Percentiles rank a stretch among this genome's conserved stretches.
Evolutionary conservation across 2,888 invertebrate genomes (phyloP).

Genomic region (Eustalomyia histrio): DNA sequence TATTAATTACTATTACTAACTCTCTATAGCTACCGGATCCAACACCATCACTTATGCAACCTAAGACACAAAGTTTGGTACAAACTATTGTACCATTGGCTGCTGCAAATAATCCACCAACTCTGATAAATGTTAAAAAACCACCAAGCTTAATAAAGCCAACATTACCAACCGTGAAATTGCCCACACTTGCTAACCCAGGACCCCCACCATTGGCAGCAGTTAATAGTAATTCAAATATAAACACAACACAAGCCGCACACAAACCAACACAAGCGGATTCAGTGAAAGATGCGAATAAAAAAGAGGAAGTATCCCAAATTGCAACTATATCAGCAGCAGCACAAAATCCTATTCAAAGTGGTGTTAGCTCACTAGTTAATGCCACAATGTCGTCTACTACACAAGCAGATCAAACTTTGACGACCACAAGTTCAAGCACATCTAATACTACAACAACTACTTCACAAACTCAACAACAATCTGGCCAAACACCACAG

Average conservation of each 20-base stretch:
- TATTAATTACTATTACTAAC: background rate
- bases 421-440: background rate
- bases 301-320: slow-evolving; percentile 33
- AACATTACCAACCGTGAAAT: slow-evolving; percentile 50
- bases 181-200: slow-evolving; percentile 51
- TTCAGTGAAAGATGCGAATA: slow-evolving; percentile 1
- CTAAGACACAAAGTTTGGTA: slow-evolving; percentile 33
- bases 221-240: slow-evolving; percentile 35
- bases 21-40: slow-evolving; percentile 26
- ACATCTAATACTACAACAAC: background rate
- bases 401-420: slow-evolving; percentile 8
- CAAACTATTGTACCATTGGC: slow-evolving; percentile 68
- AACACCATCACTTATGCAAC: slow-evolving; percentile 53
- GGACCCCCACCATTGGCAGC: slow-evolving; percentile 65
- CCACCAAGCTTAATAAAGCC: slow-evolving; percentile 54
- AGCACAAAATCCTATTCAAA: background rate
- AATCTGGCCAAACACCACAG: slow-evolving; percentile 10
- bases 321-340: slow-evolving; percentile 3
- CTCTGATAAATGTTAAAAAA: slow-evolving; percentile 58
- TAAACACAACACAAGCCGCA: slow-evolving; percentile 7
- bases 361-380: too few relatives aligned
- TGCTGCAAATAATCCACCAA: slow-evolving; percentile 65
- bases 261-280: slow-evolving; percentile 15
- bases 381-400: slow-evolving; percentile 57
- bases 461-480: background rate